A percentile compares a stretch with the other conserved stretches of the same genome.
These are phyloP conservation scores for Temnothorax unifasciatus DNA, from an alignment of 2,888 invertebrate species.

Conservation along the genomic window DNA sequence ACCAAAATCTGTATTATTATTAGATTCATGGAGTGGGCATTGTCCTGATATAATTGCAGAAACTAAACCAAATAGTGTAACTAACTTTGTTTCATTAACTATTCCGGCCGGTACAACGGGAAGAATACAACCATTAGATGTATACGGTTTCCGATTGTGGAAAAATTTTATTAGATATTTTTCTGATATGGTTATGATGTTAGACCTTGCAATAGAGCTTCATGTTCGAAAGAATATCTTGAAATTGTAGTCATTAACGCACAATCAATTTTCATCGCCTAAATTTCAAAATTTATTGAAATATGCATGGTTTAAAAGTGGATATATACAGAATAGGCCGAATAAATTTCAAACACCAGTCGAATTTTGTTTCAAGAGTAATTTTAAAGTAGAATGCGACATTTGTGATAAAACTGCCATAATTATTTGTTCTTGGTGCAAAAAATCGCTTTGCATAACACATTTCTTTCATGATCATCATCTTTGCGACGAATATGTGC, in stretches of 20 bases:
- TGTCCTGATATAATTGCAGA: not conserved
- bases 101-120: no score
- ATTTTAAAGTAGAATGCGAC: not conserved
- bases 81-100: no score
- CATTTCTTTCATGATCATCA: conserved; percentile 1
- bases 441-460: conserved; percentile 4
- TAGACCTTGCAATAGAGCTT: no score
- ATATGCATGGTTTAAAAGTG: not conserved
- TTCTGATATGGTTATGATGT: no score
- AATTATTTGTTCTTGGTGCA: not conserved
- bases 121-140: no score
- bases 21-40: not conserved
- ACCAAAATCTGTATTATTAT: not conserved
- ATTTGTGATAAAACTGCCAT: not conserved
- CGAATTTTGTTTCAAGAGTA: not conserved
- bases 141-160: no score
- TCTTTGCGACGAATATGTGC: not conserved
- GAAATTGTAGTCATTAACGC: not conserved
- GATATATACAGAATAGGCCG: not conserved
- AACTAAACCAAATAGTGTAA: not conserved
- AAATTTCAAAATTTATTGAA: no score
- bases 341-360: not conserved
- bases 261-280: no score
- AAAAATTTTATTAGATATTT: no score
- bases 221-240: not conserved